Conservation (phyloP, 2,888 invertebrate genomes). For the Netelia fuscicornis region DNA sequence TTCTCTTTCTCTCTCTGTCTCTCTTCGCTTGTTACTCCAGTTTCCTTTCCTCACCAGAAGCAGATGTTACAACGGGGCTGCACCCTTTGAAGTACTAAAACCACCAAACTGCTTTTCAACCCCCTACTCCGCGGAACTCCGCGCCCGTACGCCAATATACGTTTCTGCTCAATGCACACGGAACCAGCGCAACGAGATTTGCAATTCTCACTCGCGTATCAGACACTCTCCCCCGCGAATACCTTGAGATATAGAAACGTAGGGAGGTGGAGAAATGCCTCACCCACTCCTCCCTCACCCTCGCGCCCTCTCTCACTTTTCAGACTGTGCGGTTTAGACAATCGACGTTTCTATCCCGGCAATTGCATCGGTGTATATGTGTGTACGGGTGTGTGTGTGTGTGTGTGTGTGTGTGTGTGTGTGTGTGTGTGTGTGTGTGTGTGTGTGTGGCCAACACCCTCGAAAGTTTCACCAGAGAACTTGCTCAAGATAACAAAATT, state of each 20-base stretch:
- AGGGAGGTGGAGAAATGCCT: constrained; percentile 3
- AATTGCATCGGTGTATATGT: neutral
- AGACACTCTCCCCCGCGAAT: constrained; percentile 44
- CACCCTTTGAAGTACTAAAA: constrained; percentile 74
- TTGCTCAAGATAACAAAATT: constrained; percentile 37
- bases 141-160: constrained; percentile 61
- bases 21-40: constrained; percentile 32
- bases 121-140: constrained; percentile 34
- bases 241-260: constrained; percentile 39
- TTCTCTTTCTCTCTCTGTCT: constrained; percentile 8
- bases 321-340: constrained; percentile 50
- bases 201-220: constrained; percentile 59
- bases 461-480: constrained; percentile 30
- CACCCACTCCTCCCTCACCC: neutral
- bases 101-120: constrained; percentile 73
- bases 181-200: constrained; percentile 65
- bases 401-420: too few relatives aligned
- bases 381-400: too few relatives aligned
- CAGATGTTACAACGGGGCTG: constrained; percentile 65
- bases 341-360: constrained; percentile 47
- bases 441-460: neutral
- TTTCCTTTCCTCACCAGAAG: constrained; percentile 55
- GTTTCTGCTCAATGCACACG: constrained; percentile 67
- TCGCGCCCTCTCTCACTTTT: constrained; percentile 8
- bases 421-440: too few relatives aligned